phyloP scores from a whole-genome alignment of 2,113 vertebrate genomes.

The Rattus norvegicus region DNA sequence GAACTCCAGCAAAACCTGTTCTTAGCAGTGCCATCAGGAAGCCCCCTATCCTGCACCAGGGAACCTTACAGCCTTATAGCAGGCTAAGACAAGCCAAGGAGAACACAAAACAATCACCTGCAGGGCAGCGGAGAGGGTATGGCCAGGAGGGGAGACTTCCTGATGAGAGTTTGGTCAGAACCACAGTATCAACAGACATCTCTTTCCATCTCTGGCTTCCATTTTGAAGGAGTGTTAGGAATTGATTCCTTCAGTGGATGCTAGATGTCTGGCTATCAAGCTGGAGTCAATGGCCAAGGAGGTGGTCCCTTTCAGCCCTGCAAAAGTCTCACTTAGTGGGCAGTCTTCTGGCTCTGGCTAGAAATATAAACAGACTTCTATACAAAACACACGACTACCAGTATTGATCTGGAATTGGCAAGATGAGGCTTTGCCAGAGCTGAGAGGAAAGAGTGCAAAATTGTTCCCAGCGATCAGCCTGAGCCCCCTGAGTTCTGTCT shows the following conservation, averaged over 20 bases:
- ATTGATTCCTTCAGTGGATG: not conserved
- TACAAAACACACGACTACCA: constrained; percentile 73
- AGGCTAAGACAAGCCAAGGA: not conserved
- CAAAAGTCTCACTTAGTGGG: constrained; percentile 35
- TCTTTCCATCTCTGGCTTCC: constrained; percentile 3
- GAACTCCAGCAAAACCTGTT: not conserved
- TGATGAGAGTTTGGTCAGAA: not conserved
- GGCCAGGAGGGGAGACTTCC: not conserved
- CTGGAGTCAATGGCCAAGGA: not conserved
- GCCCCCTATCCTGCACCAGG: not conserved
- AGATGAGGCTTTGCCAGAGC: constrained; percentile 51
- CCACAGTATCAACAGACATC: not conserved
- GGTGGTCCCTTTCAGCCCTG: not conserved
- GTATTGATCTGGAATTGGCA: constrained; percentile 70
- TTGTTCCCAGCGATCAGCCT: not conserved
- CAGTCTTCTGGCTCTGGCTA: constrained; percentile 63
- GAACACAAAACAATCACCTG: not conserved
- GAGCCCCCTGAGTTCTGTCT: not conserved
- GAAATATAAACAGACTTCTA: constrained; percentile 75
- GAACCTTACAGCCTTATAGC: not conserved
- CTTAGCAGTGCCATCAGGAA: not conserved
- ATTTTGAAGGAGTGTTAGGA: not conserved
- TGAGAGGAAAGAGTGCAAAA: constrained; percentile 43
- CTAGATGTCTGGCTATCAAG: not conserved
- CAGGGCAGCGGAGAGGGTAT: not conserved